Conservation (phyloP, 92 coral and sea anemone species). For the Ricordea florida region DNA sequence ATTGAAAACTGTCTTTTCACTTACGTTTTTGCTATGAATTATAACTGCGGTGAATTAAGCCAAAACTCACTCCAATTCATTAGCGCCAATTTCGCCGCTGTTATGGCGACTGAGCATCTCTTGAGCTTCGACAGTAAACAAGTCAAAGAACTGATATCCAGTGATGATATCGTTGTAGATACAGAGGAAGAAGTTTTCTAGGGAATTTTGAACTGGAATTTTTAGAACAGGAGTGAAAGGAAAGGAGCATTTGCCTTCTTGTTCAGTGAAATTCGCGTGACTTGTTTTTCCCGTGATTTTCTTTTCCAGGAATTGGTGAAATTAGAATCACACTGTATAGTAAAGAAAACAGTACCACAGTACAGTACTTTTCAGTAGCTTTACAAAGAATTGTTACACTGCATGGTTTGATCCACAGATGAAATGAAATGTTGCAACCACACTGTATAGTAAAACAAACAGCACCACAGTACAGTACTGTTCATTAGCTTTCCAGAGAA, state of each 20-base stretch:
- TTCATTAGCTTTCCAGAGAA: too few relatives aligned
- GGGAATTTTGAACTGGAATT: constrained; percentile 35
- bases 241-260: constrained; percentile 11
- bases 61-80: constrained; percentile 18
- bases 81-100: constrained; percentile 20
- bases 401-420: not conserved
- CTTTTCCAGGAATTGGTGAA: constrained; percentile 22
- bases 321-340: constrained; percentile 3
- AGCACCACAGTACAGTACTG: too few relatives aligned
- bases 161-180: constrained; percentile 16
- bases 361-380: too few relatives aligned
- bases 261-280: constrained; percentile 7
- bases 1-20: constrained; percentile 24
- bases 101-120: constrained; percentile 28
- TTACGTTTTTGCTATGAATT: constrained; percentile 29
- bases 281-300: not conserved
- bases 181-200: constrained; percentile 48
- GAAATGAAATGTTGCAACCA: too few relatives aligned
- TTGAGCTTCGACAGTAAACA: constrained; percentile 2
- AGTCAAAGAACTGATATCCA: constrained; percentile 22
- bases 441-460: too few relatives aligned
- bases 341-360: too few relatives aligned
- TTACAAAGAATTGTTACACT: constrained; percentile 4
- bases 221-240: constrained; percentile 2
- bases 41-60: constrained; percentile 27